phyloP scores from a whole-genome alignment of 2,113 vertebrate genomes.

The Rafetus swinhoei region DNA sequence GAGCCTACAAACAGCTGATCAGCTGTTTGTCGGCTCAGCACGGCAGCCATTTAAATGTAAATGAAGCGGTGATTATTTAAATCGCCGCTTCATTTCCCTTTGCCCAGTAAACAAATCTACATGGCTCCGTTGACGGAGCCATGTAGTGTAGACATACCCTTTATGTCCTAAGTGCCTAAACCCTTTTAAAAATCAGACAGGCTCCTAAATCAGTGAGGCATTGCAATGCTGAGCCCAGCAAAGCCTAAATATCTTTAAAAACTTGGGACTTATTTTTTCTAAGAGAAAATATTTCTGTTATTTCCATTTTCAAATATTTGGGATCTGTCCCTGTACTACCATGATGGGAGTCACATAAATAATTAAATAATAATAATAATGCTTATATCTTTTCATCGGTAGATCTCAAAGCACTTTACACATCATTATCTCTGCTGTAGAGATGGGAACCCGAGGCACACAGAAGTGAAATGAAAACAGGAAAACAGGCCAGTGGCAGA shows the following conservation, averaged over 20 bases:
- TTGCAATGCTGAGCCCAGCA: background rate
- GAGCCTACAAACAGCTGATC: too few relatives aligned
- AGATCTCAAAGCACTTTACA: background rate
- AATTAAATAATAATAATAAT: background rate
- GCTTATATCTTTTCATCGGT: background rate
- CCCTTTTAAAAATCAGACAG: background rate
- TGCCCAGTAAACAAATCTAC: too few relatives aligned
- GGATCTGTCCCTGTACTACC: background rate
- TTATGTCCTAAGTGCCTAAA: background rate
- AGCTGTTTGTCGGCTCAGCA: too few relatives aligned
- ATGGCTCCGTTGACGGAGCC: too few relatives aligned
- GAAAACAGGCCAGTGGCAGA: background rate
- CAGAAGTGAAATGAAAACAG: background rate
- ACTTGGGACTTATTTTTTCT: background rate
- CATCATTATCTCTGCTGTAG: background rate
- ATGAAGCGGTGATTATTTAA: too few relatives aligned
- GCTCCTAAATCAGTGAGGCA: background rate
- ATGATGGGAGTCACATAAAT: background rate
- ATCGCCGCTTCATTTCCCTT: too few relatives aligned
- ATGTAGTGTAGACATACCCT: too few relatives aligned
- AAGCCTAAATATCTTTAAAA: background rate
- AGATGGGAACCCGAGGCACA: background rate
- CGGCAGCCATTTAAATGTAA: too few relatives aligned
- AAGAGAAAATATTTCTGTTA: background rate
- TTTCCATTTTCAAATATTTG: background rate